Conservation (phyloP, 2,888 invertebrate species). For the Isoperla grammatica region DNA sequence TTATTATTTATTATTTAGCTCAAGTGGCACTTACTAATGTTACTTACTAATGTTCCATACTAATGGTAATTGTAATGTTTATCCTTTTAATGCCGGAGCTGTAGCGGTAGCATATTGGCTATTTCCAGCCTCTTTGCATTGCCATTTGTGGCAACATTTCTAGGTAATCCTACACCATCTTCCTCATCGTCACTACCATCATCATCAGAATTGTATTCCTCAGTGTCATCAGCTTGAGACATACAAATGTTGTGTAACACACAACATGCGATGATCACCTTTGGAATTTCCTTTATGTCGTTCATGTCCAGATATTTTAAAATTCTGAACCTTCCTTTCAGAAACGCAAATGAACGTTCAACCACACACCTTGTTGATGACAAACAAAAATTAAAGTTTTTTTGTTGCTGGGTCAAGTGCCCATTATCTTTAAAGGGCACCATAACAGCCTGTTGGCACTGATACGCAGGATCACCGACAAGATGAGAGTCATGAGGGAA, state of each 20-base stretch:
- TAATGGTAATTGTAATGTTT: too few relatives aligned
- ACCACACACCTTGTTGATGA: conserved; percentile 15
- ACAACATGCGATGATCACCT: neutral
- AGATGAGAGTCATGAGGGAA: neutral
- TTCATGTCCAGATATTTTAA: neutral
- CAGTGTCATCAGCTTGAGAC: neutral
- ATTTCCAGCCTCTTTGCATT: too few relatives aligned
- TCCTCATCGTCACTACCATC: too few relatives aligned
- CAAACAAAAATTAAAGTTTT: conserved; percentile 18
- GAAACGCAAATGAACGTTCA: conserved; percentile 21
- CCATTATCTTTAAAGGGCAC: conserved; percentile 25
- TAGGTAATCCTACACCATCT: too few relatives aligned
- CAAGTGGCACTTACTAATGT: too few relatives aligned
- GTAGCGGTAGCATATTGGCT: too few relatives aligned
- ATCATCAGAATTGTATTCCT: too few relatives aligned
- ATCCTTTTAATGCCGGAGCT: too few relatives aligned
- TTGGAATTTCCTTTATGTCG: neutral
- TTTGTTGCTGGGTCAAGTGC: conserved; percentile 15
- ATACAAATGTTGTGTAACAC: neutral
- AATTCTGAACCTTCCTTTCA: conserved; percentile 19
- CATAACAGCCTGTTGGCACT: conserved; percentile 1
- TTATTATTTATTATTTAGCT: too few relatives aligned
- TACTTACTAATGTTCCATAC: too few relatives aligned
- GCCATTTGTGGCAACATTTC: too few relatives aligned
- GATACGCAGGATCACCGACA: conserved; percentile 24